Percentiles rank a stretch among this genome's conserved stretches.
phyloP scores from a whole-genome alignment of 2,888 invertebrate genomes.

The Drosophila ustulata region DNA sequence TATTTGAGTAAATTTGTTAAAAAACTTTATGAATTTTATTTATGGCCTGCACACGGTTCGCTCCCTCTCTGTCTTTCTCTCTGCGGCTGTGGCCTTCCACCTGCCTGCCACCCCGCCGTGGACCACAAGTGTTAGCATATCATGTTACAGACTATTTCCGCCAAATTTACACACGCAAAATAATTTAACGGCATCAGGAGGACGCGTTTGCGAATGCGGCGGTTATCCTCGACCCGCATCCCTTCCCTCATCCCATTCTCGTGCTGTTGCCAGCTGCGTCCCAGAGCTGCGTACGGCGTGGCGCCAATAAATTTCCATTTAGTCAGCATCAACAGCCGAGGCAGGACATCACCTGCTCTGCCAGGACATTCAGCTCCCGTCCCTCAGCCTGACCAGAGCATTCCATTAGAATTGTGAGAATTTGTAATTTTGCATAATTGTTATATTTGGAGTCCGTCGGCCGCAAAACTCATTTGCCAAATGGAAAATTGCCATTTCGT shows the following conservation, averaged over 20 bases:
- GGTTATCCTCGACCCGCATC: constrained; percentile 4
- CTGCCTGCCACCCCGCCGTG: constrained; percentile 16
- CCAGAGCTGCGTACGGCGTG: constrained; percentile 49
- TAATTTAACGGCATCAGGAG: constrained; percentile 67
- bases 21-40: constrained; percentile 72
- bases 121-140: constrained; percentile 78
- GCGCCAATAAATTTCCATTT: constrained; percentile 81
- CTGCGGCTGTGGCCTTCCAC: too few relatives aligned
- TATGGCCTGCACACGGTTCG: constrained; percentile 60
- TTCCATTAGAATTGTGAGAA: constrained; percentile 82
- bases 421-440: constrained; percentile 84
- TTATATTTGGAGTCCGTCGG: constrained; percentile 80
- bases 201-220: constrained; percentile 25
- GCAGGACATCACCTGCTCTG: constrained; percentile 5
- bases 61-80: not conserved
- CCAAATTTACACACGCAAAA: constrained; percentile 81
- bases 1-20: constrained; percentile 80
- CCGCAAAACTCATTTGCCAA: constrained; percentile 83
- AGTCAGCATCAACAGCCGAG: constrained; percentile 44
- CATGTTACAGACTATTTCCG: constrained; percentile 81
- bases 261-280: constrained; percentile 53
- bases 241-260: constrained; percentile 2
- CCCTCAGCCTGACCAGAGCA: constrained; percentile 47
- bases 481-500: constrained; percentile 83
- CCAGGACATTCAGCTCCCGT: not conserved